phyloP scores from a whole-genome alignment of 2,113 vertebrate genomes.

The Platysteira castanea region DNA sequence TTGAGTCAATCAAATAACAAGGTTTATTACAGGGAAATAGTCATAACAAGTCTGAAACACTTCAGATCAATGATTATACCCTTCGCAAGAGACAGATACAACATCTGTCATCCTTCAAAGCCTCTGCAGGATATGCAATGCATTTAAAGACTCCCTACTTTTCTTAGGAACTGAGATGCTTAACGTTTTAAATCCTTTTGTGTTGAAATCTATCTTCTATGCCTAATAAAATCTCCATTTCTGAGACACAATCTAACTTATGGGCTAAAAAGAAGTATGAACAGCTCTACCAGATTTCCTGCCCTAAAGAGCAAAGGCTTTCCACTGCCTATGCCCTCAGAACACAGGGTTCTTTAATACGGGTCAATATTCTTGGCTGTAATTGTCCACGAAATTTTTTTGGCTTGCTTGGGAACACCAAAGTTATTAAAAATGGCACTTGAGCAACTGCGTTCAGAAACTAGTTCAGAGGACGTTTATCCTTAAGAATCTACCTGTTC shows the following conservation, averaged over 20 bases:
- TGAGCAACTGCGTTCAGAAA: neutral
- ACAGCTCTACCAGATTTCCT: neutral
- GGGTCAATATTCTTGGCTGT: neutral
- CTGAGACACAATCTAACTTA: neutral
- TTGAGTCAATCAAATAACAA: conserved; percentile 33
- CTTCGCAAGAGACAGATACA: conserved; percentile 21
- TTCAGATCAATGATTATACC: conserved; percentile 40
- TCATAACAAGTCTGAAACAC: conserved; percentile 39
- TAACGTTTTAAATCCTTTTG: neutral
- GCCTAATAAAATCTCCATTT: neutral
- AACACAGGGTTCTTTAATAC: neutral
- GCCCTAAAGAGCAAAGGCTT: neutral
- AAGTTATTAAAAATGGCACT: neutral
- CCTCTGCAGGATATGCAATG: neutral
- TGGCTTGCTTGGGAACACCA: neutral
- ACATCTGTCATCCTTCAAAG: conserved; percentile 41
- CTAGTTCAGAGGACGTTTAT: neutral
- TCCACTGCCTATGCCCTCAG: neutral
- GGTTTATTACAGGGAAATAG: conserved; percentile 31
- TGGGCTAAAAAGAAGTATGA: neutral
- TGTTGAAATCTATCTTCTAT: neutral
- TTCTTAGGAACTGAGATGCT: neutral
- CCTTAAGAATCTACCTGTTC: neutral
- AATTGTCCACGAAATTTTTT: neutral
- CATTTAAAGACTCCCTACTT: conserved; percentile 29